phyloP scores from a whole-genome alignment of 2,797 vertebrate species.

The Xenentodon cancila region DNA sequence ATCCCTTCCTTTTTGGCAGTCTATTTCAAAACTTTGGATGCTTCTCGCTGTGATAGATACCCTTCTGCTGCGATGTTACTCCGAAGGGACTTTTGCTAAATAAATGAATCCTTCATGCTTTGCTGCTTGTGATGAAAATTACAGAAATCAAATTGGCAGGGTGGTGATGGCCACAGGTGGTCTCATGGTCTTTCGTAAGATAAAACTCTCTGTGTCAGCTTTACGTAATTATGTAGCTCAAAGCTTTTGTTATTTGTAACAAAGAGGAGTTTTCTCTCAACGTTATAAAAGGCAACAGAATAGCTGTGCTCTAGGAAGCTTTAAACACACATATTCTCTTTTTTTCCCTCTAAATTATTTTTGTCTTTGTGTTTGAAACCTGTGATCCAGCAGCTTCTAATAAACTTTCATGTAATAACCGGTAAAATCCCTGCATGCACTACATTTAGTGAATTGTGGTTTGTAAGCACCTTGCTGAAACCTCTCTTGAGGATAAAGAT shows the following conservation, averaged over 20 bases:
- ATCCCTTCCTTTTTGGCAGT: too few species aligned
- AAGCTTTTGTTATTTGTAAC: constrained; percentile 14
- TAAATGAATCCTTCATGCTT: constrained; percentile 35
- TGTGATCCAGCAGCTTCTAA: constrained; percentile 8
- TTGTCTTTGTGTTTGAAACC: too few species aligned
- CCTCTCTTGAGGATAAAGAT: constrained; percentile 52
- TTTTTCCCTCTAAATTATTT: neutral
- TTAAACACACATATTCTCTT: neutral
- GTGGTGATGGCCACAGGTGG: constrained; percentile 28
- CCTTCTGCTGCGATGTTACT: constrained; percentile 4
- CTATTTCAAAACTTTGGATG: too few species aligned
- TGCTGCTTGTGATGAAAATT: constrained; percentile 32
- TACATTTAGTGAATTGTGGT: constrained; percentile 35
- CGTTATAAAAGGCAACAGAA: neutral
- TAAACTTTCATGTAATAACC: constrained; percentile 12
- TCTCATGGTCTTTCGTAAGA: constrained; percentile 21
- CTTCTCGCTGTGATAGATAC: too few species aligned
- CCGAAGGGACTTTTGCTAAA: too few species aligned
- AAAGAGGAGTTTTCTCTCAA: neutral
- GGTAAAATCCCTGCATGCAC: constrained; percentile 13
- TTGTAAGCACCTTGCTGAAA: constrained; percentile 41
- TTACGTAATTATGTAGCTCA: constrained; percentile 24
- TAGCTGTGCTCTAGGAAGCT: neutral
- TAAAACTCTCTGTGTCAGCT: constrained; percentile 28
- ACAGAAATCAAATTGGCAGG: constrained; percentile 32